phyloP scores from a whole-genome alignment of 2,888 invertebrate genomes.

The Urechis unicinctus region DNA sequence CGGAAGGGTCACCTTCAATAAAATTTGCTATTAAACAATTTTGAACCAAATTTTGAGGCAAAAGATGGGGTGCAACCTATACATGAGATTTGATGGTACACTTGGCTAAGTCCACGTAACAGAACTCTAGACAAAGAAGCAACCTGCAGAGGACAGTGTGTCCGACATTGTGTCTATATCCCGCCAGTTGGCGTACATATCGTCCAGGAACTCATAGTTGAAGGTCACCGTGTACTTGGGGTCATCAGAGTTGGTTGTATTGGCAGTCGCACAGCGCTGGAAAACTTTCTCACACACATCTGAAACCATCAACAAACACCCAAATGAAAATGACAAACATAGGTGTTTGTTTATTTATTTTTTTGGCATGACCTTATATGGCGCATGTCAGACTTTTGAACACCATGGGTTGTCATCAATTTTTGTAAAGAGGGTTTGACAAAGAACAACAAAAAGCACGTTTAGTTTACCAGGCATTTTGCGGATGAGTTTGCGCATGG shows the following conservation, averaged over 20 bases:
- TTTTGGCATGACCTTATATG: no score
- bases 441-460: background rate
- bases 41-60: no score
- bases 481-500: conserved; percentile 53
- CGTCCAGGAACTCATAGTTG: conserved; percentile 54
- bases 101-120: background rate
- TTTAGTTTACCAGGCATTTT: conserved; percentile 51
- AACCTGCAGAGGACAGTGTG: background rate
- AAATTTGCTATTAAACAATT: no score
- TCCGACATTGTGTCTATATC: background rate
- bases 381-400: no score
- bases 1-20: no score
- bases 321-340: no score
- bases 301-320: conserved; percentile 18
- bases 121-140: background rate
- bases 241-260: conserved; percentile 34
- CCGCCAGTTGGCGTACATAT: conserved; percentile 49
- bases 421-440: no score
- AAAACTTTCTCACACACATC: conserved; percentile 47
- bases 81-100: no score
- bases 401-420: no score
- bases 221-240: conserved; percentile 47
- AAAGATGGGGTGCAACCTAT: no score
- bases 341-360: no score
- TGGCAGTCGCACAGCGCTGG: conserved; percentile 36